Conservation (phyloP, 2,888 invertebrate genomes). For the Watsonalla cultraria region DNA sequence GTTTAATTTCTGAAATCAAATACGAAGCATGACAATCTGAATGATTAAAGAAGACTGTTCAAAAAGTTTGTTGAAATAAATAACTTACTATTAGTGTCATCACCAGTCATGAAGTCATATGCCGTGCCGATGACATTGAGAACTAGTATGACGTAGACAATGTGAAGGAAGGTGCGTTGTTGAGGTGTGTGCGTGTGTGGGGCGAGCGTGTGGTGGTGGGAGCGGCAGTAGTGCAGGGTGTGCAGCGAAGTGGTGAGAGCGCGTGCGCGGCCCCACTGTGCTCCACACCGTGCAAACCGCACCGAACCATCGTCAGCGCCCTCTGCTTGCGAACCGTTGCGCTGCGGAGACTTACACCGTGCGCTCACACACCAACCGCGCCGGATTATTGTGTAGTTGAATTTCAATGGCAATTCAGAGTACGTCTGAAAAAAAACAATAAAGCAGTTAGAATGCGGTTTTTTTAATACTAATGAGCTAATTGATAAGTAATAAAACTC, state of each 20-base stretch:
- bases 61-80: too few species aligned
- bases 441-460: too few species aligned
- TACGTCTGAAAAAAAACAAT: slow-evolving; percentile 19
- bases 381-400: slow-evolving; percentile 34
- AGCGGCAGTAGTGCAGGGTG: slow-evolving; percentile 22
- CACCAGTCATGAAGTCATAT: slow-evolving; percentile 21
- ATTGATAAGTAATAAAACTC: too few species aligned
- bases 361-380: slow-evolving; percentile 39
- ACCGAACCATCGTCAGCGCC: neutral
- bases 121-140: slow-evolving; percentile 29
- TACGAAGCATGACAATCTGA: too few species aligned
- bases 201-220: slow-evolving; percentile 3
- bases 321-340: slow-evolving; percentile 14
- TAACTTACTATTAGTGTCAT: slow-evolving; percentile 18
- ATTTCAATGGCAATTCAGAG: slow-evolving; percentile 21
- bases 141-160: slow-evolving; percentile 16
- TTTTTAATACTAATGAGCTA: too few species aligned
- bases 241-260: slow-evolving; percentile 13
- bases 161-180: slow-evolving; percentile 15
- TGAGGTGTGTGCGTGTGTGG: slow-evolving; percentile 1
- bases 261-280: slow-evolving; percentile 15
- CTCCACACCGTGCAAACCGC: slow-evolving; percentile 12
- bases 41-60: too few species aligned
- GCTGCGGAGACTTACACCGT: slow-evolving; percentile 20
- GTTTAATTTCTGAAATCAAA: slow-evolving; percentile 17